Percentiles rank a stretch among this genome's conserved stretches.
Evolutionary conservation across 2,888 invertebrate species (phyloP).

Genomic region (Tenodera sinensis): DNA sequence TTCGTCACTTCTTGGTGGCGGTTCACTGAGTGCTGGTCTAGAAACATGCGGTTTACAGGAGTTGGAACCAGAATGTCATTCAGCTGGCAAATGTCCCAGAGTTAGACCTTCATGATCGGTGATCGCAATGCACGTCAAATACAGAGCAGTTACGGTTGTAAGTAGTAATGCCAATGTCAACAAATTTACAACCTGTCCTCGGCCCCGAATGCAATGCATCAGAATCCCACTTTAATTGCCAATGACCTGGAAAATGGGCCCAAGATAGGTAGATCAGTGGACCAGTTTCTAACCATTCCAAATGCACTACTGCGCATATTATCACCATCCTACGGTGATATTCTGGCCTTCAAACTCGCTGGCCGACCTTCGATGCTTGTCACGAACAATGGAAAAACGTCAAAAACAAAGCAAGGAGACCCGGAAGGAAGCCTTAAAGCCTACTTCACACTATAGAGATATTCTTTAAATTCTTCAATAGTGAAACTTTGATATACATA

Average conservation of each 20-base stretch:
- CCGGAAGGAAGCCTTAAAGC: background rate
- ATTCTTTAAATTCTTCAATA: too few relatives aligned
- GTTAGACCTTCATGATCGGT: background rate
- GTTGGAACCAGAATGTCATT: background rate
- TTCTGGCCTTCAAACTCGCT: background rate
- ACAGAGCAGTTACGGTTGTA: background rate
- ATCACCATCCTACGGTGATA: background rate
- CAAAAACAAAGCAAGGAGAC: background rate
- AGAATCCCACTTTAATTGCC: background rate
- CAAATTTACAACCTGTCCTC: background rate
- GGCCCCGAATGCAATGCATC: background rate
- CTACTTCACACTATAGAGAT: background rate
- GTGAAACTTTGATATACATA: too few relatives aligned
- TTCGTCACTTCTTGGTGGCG: too few relatives aligned
- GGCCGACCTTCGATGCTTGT: background rate
- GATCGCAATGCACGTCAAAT: background rate
- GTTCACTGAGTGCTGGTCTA: background rate
- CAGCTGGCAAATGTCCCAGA: background rate
- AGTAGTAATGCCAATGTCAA: background rate
- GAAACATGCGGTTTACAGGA: background rate
- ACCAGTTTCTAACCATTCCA: background rate
- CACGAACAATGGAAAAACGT: background rate
- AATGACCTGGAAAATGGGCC: background rate
- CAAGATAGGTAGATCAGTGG: too few relatives aligned
- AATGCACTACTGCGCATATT: background rate